These are phyloP conservation scores for Crocallis elinguaria DNA, from an alignment of 2,888 invertebrate species.

Conservation along the genomic window DNA sequence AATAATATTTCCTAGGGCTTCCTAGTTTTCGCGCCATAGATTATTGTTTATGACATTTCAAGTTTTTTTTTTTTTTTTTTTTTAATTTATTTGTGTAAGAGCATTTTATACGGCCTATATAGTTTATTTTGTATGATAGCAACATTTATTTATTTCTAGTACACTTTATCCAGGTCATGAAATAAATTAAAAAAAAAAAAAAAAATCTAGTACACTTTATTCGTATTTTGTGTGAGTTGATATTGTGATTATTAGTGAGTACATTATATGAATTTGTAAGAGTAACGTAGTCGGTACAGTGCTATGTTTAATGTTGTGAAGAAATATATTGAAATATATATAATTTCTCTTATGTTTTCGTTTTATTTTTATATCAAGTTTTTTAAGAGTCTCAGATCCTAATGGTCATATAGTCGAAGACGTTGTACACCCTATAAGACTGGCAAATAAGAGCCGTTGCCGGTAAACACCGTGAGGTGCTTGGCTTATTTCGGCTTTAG, in stretches of 20 bases:
- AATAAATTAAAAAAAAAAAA: no score
- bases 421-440: no score
- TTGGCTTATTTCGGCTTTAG: no score
- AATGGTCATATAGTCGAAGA: no score
- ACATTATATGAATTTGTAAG: conserved; percentile 38
- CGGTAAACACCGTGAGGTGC: no score
- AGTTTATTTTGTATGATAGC: conserved; percentile 50
- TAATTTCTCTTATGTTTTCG: conserved; percentile 72
- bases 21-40: not conserved
- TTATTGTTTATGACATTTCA: not conserved
- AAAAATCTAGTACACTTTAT: conserved; percentile 36
- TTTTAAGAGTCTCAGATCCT: no score
- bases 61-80: not conserved
- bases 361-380: conserved; percentile 46
- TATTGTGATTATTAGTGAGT: conserved; percentile 49
- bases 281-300: conserved; percentile 58
- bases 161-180: conserved; percentile 29
- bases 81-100: not conserved
- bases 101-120: conserved; percentile 20
- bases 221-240: conserved; percentile 48
- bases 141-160: conserved; percentile 68
- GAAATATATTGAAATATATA: conserved; percentile 79
- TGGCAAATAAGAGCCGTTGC: no score
- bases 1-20: not conserved
- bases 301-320: conserved; percentile 66